A percentile compares a stretch with the other conserved stretches of the same genome.
These are phyloP conservation scores for Platalea minor DNA, from an alignment of 2,797 vertebrate genomes.

Conservation along the genomic window DNA sequence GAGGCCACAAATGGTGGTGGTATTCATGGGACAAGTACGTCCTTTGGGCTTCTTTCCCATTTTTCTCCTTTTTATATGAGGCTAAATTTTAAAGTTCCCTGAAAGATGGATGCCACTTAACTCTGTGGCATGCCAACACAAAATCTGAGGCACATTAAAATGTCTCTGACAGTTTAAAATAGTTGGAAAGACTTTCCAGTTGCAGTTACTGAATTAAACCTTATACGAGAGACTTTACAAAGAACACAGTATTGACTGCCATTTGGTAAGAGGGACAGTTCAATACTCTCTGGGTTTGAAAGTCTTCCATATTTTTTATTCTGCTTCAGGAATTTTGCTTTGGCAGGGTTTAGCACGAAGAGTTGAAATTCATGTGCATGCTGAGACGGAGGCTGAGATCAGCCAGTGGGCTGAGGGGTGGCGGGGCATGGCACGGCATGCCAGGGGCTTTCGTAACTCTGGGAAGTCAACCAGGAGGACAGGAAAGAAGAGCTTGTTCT, in stretches of 20 bases:
- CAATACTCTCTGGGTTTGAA: conserved; percentile 32
- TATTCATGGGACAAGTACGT: not conserved
- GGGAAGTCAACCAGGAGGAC: not conserved
- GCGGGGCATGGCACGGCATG: accelerated
- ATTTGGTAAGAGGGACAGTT: conserved; percentile 26
- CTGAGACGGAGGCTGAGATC: not conserved
- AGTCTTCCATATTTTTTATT: conserved; percentile 32
- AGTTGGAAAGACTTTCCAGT: conserved; percentile 32
- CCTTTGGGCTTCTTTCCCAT: not conserved
- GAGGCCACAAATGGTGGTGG: not conserved
- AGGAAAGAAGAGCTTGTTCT: conserved; percentile 9
- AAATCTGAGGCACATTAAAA: conserved; percentile 46
- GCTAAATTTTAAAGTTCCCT: conserved; percentile 4
- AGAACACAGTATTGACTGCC: not conserved
- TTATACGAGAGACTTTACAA: not conserved
- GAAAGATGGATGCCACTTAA: conserved; percentile 16
- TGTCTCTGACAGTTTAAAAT: conserved; percentile 13
- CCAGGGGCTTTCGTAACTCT: not conserved
- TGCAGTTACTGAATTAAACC: conserved; percentile 43
- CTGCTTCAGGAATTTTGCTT: conserved; percentile 20
- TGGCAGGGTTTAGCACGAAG: not conserved
- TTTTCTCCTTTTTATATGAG: not conserved
- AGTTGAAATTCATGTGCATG: not conserved
- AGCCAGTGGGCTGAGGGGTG: not conserved
- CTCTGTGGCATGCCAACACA: not conserved